Evolutionary conservation across 2,113 vertebrate genomes (phyloP).

Genomic region (Lucifuga dentata): DNA sequence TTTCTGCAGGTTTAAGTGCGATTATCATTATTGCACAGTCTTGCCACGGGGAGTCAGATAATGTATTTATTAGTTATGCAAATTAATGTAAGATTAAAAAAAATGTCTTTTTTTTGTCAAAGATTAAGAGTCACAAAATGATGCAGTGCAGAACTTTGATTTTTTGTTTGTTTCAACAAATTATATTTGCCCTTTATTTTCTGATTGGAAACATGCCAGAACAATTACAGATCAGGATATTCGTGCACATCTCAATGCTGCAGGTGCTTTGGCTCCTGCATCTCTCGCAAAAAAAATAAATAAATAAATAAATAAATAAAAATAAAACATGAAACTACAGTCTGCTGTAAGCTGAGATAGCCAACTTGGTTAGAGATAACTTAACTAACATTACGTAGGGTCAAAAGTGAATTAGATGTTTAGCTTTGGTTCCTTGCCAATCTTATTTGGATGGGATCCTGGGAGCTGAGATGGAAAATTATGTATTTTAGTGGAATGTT

Average conservation of each 20-base stretch:
- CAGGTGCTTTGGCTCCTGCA: neutral
- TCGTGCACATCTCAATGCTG: neutral
- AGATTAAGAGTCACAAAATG: neutral
- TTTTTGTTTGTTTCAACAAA: neutral
- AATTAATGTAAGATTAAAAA: slow-evolving; percentile 32
- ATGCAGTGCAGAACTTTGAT: neutral
- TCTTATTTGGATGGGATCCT: too few relatives aligned
- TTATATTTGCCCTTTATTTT: neutral
- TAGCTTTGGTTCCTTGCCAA: slow-evolving; percentile 10
- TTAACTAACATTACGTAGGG: neutral
- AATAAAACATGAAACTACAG: too few relatives aligned
- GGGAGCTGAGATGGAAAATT: too few relatives aligned
- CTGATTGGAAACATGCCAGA: neutral
- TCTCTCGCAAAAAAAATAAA: slow-evolving; percentile 1
- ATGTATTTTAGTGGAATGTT: too few relatives aligned
- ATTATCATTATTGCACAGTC: slow-evolving; percentile 65
- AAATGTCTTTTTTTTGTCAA: slow-evolving; percentile 5
- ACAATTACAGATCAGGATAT: slow-evolving; percentile 7
- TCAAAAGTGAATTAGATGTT: slow-evolving; percentile 36
- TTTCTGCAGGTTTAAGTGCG: slow-evolving; percentile 61
- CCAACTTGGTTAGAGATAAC: neutral
- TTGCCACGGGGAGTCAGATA: slow-evolving; percentile 33
- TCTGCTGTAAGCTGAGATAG: slow-evolving; percentile 13
- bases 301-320: too few relatives aligned
- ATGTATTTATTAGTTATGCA: slow-evolving; percentile 37